phyloP scores from a whole-genome alignment of 1,140 invertebrate genomes.

The Bradysia coprophila region DNA sequence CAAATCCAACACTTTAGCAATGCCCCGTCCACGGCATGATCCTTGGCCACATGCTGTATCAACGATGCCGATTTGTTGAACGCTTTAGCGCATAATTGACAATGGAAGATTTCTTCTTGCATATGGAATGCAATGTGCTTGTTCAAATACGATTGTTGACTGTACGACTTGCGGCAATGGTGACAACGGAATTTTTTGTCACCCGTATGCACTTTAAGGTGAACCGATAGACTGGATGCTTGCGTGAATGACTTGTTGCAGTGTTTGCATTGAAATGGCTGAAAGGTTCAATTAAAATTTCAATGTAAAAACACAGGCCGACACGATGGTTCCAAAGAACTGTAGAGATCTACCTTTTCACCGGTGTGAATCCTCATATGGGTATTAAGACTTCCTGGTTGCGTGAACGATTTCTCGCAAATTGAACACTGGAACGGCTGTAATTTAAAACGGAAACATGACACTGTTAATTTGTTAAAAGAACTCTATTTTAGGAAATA shows the following conservation, averaged over 20 bases:
- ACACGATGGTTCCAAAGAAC: background rate
- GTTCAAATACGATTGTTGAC: slow-evolving; percentile 21
- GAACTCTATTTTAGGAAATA: background rate
- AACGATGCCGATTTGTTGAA: slow-evolving; percentile 17
- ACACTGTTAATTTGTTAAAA: background rate
- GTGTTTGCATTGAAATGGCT: slow-evolving; percentile 31
- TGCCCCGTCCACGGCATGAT: slow-evolving; percentile 9
- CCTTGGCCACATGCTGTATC: slow-evolving; percentile 15
- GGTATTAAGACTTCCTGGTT: slow-evolving; percentile 44
- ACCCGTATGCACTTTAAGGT: slow-evolving; percentile 36
- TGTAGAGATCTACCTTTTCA: slow-evolving; percentile 10
- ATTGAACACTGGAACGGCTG: slow-evolving; percentile 42
- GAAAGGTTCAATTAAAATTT: background rate
- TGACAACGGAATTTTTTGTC: slow-evolving; percentile 21
- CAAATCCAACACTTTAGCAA: background rate
- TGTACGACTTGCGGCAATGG: slow-evolving; percentile 24
- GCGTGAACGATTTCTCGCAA: slow-evolving; percentile 47
- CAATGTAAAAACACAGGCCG: too few species aligned
- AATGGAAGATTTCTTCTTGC: slow-evolving; percentile 12
- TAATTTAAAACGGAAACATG: too few species aligned
- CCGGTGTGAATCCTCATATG: slow-evolving; percentile 59
- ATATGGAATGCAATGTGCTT: slow-evolving; percentile 19
- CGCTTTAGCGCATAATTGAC: slow-evolving; percentile 17
- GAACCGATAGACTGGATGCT: slow-evolving; percentile 35
- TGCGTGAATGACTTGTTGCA: slow-evolving; percentile 40